Conservation (phyloP, 2,888 invertebrate species). For the Onchidella celtica region DNA sequence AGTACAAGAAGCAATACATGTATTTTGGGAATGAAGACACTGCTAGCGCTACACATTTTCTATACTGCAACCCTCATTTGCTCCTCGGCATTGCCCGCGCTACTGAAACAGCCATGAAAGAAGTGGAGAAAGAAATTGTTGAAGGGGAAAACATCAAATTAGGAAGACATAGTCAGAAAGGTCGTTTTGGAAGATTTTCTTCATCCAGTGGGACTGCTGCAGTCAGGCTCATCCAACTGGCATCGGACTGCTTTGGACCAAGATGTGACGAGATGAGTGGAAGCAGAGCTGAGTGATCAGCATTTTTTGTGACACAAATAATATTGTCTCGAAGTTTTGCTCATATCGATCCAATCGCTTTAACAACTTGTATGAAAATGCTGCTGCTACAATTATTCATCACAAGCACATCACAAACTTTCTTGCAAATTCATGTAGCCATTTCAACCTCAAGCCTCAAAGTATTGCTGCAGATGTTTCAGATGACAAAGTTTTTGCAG, state of each 20-base stretch:
- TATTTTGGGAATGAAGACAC: not conserved
- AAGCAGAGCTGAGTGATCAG: conserved; percentile 19
- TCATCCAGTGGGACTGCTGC: not conserved
- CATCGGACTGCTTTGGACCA: conserved; percentile 3
- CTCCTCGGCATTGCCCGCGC: not conserved
- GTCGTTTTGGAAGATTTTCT: not conserved
- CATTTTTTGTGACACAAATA: conserved; percentile 5
- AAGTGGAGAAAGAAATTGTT: not conserved
- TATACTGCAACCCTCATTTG: conserved; percentile 8
- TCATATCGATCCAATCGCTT: conserved; percentile 12
- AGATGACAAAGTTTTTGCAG: not conserved
- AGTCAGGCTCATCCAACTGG: not conserved
- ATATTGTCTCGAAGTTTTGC: not conserved
- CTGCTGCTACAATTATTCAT: conserved; percentile 23
- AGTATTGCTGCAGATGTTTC: conserved; percentile 17
- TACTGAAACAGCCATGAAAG: not conserved
- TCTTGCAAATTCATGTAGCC: not conserved
- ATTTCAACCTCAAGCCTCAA: conserved; percentile 18
- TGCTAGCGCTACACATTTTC: not conserved
- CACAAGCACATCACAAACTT: not conserved
- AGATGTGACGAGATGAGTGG: conserved; percentile 8
- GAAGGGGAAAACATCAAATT: not conserved
- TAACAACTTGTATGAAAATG: conserved; percentile 29
- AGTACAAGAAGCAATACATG: not conserved
- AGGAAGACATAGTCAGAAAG: not conserved